Percentiles rank a stretch among this genome's conserved stretches.
phyloP scores from a whole-genome alignment of 1,140 invertebrate species.

The Agrypnia vestita region DNA sequence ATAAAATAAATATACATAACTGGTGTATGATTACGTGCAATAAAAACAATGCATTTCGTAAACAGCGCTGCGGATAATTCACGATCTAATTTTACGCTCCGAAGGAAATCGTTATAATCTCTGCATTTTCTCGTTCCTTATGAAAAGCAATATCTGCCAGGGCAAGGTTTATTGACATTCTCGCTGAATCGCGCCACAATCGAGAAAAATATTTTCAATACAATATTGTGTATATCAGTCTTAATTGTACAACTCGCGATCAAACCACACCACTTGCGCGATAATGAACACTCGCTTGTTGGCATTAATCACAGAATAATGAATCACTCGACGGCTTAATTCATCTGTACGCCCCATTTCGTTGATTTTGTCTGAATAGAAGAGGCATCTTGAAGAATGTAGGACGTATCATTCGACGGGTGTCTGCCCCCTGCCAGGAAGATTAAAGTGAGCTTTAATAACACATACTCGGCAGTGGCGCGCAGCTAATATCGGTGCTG shows the following conservation, averaged over 20 bases:
- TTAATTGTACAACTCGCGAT: neutral
- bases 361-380: neutral
- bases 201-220: slow-evolving; percentile 1
- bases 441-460: slow-evolving; percentile 36
- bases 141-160: slow-evolving; percentile 3
- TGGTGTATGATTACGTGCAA: too few species aligned
- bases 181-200: neutral
- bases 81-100: too few species aligned
- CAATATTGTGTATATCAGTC: neutral
- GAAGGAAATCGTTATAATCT: too few species aligned
- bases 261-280: neutral
- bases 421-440: slow-evolving; percentile 1
- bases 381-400: slow-evolving; percentile 4
- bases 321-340: neutral
- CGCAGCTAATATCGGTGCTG: too few species aligned
- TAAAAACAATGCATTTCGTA: too few species aligned
- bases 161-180: slow-evolving; percentile 3
- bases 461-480: slow-evolving; percentile 14
- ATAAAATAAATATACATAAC: too few species aligned
- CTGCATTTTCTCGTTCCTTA: neutral
- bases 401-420: neutral
- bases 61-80: too few species aligned
- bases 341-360: slow-evolving; percentile 9
- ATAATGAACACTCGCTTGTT: slow-evolving; percentile 2
- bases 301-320: slow-evolving; percentile 21